Evolutionary conservation across 2,113 vertebrate species (phyloP), one percentile per base, ranked within the genome.

Genomic region (Ancistrus triradiatus): DNA sequence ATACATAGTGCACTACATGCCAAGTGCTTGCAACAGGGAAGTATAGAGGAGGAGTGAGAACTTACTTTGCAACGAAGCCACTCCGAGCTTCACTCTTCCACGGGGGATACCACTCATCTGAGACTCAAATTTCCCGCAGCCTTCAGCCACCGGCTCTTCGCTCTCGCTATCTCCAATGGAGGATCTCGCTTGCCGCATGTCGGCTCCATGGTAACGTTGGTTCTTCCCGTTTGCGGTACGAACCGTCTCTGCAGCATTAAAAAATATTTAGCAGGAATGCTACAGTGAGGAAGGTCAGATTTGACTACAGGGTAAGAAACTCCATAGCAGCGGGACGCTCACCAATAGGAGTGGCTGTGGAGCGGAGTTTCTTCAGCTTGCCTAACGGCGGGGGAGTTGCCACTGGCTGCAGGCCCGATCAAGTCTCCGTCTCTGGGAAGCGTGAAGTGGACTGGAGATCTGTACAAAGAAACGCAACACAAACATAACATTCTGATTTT

Each of bases 271-370:
- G 57, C 47, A 6, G n/a, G n/a, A 13, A 43, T 13, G 8, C 22
- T 21, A 43, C 9, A 11, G n/a, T 7, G 7, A 25, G 7, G 37
- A 2, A 17, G 15, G 51, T 13, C 15, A 51, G 27, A 31, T 31
- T n/a, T n/a, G n/a, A n/a, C n/a, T n/a, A n/a, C n/a, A n/a, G n/a
- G n/a, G n/a, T n/a, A n/a, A n/a, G n/a, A n/a, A n/a, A n/a, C n/a
- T n/a, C n/a, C n/a, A n/a, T n/a, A n/a, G n/a, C n/a, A n/a, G n/a
- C n/a, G n/a, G n/a, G 7, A 58, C 15, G 19, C 94, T 77, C 78
- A 98, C 96, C 93, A 55, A 97, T 97, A 46, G 96, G 95, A 57
- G 96, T 99, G 87, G n/a, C 95, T 99, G 90, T 98, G 95, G 72
- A 93, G 90, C 38, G 91, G 89, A 5, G 90, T 91, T 83, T 91